Evolutionary conservation across 2,113 vertebrate genomes (phyloP).

Genomic region (Seriola rivoliana): DNA sequence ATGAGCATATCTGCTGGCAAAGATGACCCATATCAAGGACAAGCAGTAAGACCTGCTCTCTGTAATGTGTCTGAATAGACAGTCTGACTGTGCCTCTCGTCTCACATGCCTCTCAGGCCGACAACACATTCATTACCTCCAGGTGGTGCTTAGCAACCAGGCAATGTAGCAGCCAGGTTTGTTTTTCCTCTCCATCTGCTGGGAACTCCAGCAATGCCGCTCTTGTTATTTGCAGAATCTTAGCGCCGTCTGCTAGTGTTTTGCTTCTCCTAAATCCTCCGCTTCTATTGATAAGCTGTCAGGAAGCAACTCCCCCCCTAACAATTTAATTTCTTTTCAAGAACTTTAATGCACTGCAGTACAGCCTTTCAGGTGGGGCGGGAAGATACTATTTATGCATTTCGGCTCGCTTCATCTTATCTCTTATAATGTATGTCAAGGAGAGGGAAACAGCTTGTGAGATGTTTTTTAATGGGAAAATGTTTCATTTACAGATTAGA

Average conservation of each 20-base stretch:
- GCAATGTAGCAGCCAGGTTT: slow-evolving; percentile 73
- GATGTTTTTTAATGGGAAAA: slow-evolving; percentile 42
- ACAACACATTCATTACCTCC: slow-evolving; percentile 67
- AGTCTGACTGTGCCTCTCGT: slow-evolving; percentile 42
- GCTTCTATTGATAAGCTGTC: slow-evolving; percentile 65
- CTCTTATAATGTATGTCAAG: slow-evolving; percentile 39
- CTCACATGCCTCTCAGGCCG: slow-evolving; percentile 33
- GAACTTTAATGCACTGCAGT: slow-evolving; percentile 65
- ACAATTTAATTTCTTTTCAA: slow-evolving; percentile 75
- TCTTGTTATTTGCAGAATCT: slow-evolving; percentile 70
- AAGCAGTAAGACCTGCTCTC: slow-evolving; percentile 23
- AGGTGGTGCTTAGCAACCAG: slow-evolving; percentile 76
- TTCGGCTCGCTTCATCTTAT: slow-evolving; percentile 40
- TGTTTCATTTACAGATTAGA: slow-evolving; percentile 42
- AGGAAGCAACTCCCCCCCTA: slow-evolving; percentile 23
- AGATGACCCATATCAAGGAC: slow-evolving; percentile 62
- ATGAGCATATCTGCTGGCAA: slow-evolving; percentile 29
- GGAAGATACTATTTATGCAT: slow-evolving; percentile 55
- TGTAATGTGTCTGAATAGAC: slow-evolving; percentile 43
- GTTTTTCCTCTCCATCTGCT: slow-evolving; percentile 80
- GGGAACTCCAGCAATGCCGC: slow-evolving; percentile 44
- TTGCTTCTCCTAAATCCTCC: slow-evolving; percentile 62
- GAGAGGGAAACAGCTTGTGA: slow-evolving; percentile 33
- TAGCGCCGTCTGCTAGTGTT: slow-evolving; percentile 73
- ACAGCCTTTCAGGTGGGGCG: slow-evolving; percentile 67